Evolutionary conservation across 2,113 vertebrate species (phyloP).

Genomic region (Copsychus sechellarum): DNA sequence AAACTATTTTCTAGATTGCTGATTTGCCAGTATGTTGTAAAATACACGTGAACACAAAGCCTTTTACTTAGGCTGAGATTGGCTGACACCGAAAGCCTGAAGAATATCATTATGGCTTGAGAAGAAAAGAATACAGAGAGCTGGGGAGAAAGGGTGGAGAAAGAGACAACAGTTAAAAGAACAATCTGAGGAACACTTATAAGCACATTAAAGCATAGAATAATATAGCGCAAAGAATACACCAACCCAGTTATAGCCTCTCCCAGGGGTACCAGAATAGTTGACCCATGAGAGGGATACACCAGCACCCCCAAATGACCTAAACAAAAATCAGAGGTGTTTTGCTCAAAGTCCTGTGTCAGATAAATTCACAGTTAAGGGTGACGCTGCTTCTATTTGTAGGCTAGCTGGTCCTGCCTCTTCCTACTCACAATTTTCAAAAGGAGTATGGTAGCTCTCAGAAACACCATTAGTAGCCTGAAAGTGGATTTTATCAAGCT

Average conservation of each 20-base stretch:
- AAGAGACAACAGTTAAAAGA: neutral
- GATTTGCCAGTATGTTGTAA: conserved; percentile 25
- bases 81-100: neutral
- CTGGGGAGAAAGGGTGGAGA: neutral
- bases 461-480: neutral
- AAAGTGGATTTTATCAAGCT: neutral
- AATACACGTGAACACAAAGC: neutral
- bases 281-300: neutral
- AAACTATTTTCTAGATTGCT: conserved; percentile 53
- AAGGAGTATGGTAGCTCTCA: neutral
- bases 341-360: neutral
- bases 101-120: neutral
- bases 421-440: neutral
- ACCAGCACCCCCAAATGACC: neutral
- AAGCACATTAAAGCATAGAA: neutral
- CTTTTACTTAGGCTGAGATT: neutral
- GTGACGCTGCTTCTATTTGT: neutral
- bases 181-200: neutral
- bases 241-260: neutral
- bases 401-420: neutral
- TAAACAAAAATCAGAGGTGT: neutral
- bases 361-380: neutral
- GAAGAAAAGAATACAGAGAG: neutral
- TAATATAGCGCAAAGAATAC: neutral
- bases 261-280: neutral